Percentiles rank a stretch among this genome's conserved stretches.
Conservation (phyloP, 2,888 invertebrate genomes). For the Athalia circularis region DNA sequence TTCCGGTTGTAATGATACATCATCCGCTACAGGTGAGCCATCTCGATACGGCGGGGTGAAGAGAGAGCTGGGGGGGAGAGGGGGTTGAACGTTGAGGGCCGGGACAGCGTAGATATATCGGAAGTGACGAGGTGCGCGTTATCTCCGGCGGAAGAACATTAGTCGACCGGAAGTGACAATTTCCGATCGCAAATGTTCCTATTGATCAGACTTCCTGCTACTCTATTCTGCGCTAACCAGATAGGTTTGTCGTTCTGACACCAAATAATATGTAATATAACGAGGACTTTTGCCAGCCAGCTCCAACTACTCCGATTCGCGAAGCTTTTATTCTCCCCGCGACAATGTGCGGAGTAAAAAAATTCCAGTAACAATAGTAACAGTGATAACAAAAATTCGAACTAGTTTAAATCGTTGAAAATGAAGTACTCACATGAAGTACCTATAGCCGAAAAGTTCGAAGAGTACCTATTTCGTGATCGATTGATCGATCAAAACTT, state of each 20-base stretch:
- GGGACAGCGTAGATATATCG: constrained; percentile 47
- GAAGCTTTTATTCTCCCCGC: too few relatives aligned
- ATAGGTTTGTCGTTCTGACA: constrained; percentile 50
- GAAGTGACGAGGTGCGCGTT: constrained; percentile 56
- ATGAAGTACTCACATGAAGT: too few relatives aligned
- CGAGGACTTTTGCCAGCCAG: not conserved
- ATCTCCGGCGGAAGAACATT: constrained; percentile 69
- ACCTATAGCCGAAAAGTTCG: too few relatives aligned
- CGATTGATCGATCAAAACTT: too few relatives aligned
- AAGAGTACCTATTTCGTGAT: too few relatives aligned
- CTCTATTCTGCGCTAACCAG: constrained; percentile 53
- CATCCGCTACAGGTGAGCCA: not conserved
- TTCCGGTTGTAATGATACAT: constrained; percentile 5
- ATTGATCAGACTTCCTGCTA: constrained; percentile 68
- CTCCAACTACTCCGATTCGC: not conserved
- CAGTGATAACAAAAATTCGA: too few relatives aligned
- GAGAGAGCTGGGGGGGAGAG: not conserved
- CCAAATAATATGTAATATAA: constrained; percentile 50
- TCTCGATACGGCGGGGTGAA: constrained; percentile 1
- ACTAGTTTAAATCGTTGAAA: too few relatives aligned
- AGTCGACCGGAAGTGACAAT: constrained; percentile 69
- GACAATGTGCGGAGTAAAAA: too few relatives aligned
- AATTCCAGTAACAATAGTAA: too few relatives aligned
- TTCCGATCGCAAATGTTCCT: constrained; percentile 69
- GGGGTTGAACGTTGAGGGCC: constrained; percentile 1